Conservation (phyloP, 2,888 invertebrate species). For the Mythimna vitellina region DNA sequence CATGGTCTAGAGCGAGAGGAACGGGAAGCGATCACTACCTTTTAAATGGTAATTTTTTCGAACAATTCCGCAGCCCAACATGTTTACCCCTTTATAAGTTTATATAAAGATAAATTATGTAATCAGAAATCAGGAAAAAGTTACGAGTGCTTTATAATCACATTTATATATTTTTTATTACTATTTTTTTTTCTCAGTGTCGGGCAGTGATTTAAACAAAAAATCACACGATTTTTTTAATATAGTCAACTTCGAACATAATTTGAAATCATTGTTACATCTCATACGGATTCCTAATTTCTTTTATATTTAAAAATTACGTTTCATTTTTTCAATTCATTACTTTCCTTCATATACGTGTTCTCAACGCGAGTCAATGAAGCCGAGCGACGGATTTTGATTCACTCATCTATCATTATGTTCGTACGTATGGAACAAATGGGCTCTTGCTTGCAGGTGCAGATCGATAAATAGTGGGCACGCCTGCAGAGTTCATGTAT, state of each 20-base stretch:
- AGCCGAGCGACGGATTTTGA: slow-evolving; percentile 38
- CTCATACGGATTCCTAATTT: slow-evolving; percentile 32
- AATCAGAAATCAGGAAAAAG: background rate
- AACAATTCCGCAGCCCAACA: too few species aligned
- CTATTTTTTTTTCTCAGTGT: too few species aligned
- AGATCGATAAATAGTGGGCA: slow-evolving; percentile 38
- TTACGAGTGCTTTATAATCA: background rate
- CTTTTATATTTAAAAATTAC: slow-evolving; percentile 9
- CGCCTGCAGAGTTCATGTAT: background rate
- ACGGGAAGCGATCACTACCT: too few species aligned
- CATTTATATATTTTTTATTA: too few species aligned
- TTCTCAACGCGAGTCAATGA: slow-evolving; percentile 25
- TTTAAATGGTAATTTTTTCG: too few species aligned
- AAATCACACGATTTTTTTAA: background rate
- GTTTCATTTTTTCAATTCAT: slow-evolving; percentile 17
- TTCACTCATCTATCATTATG: slow-evolving; percentile 42
- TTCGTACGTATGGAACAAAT: slow-evolving; percentile 51
- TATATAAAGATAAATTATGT: background rate
- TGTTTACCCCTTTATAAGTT: background rate
- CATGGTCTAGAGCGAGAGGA: too few species aligned
- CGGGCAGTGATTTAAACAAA: too few species aligned
- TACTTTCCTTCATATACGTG: slow-evolving; percentile 14
- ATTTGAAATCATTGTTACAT: slow-evolving; percentile 29
- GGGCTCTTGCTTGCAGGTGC: slow-evolving; percentile 40
- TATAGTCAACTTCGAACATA: slow-evolving; percentile 6